Evolutionary conservation across 2,797 vertebrate species (phyloP).

Genomic region (Babyrousa celebensis): DNA sequence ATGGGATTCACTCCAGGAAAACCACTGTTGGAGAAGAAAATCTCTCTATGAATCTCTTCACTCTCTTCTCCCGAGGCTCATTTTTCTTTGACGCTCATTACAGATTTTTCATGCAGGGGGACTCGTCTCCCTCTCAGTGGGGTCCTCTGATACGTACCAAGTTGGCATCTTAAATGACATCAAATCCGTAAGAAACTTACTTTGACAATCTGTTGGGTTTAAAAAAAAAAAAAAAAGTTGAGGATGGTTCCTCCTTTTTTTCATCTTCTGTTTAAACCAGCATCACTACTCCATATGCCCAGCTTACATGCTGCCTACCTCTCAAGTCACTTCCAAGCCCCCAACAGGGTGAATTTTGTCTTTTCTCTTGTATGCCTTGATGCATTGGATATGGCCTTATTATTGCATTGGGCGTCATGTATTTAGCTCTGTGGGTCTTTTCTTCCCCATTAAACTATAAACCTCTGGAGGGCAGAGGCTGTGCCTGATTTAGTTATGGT

Average conservation of each 20-base stretch:
- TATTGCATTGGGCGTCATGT: neutral
- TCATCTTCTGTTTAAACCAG: slow-evolving; percentile 64
- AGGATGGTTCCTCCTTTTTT: neutral
- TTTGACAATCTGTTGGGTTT: slow-evolving; percentile 25
- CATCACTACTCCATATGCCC: neutral
- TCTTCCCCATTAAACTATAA: neutral
- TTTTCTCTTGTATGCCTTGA: neutral
- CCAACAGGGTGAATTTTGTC: neutral
- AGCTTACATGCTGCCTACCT: neutral
- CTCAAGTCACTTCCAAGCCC: neutral
- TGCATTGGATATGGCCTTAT: neutral
- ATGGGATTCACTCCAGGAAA: neutral
- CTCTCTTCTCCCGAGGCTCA: no score
- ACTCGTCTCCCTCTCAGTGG: neutral
- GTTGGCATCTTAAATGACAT: neutral
- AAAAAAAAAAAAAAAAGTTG: neutral
- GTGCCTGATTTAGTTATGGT: neutral
- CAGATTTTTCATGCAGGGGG: neutral
- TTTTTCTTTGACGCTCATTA: neutral
- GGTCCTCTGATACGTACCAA: neutral
- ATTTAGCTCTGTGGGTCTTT: neutral
- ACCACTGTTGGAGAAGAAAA: neutral
- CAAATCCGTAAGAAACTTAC: slow-evolving; percentile 35
- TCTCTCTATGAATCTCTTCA: neutral
- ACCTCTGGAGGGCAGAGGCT: slow-evolving; percentile 28